phyloP scores from a whole-genome alignment of 2,888 invertebrate genomes.

The Tholera decimalis region DNA sequence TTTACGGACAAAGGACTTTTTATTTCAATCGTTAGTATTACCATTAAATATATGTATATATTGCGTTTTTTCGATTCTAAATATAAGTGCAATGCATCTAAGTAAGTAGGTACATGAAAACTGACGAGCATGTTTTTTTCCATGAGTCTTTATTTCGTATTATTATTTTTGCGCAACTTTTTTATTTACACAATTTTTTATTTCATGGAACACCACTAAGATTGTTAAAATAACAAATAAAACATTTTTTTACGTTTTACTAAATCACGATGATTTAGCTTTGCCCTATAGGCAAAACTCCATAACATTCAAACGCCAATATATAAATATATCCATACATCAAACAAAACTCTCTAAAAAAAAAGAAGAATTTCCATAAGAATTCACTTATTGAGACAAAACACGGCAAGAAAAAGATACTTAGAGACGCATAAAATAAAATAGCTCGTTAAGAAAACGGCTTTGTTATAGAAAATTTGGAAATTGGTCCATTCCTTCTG shows the following conservation, averaged over 20 bases:
- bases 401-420: neutral
- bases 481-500: neutral
- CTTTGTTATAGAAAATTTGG: constrained; percentile 10
- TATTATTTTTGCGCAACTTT: constrained; percentile 15
- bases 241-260: too few relatives aligned
- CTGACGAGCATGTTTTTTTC: too few relatives aligned
- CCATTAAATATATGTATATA: neutral
- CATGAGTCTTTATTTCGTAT: too few relatives aligned
- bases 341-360: neutral
- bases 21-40: neutral
- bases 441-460: too few relatives aligned
- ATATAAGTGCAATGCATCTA: constrained; percentile 30
- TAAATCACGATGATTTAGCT: too few relatives aligned
- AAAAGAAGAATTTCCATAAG: neutral
- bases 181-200: too few relatives aligned
- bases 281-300: neutral
- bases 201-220: too few relatives aligned
- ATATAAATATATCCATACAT: too few relatives aligned
- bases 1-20: neutral
- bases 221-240: too few relatives aligned
- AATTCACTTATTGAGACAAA: neutral
- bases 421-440: constrained; percentile 1
- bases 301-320: neutral
- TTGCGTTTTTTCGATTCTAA: constrained; percentile 37
- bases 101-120: constrained; percentile 7